Percentiles rank a stretch among this genome's conserved stretches.
Conservation (phyloP, 2,888 invertebrate genomes). For the Parascotia fuliginaria region DNA sequence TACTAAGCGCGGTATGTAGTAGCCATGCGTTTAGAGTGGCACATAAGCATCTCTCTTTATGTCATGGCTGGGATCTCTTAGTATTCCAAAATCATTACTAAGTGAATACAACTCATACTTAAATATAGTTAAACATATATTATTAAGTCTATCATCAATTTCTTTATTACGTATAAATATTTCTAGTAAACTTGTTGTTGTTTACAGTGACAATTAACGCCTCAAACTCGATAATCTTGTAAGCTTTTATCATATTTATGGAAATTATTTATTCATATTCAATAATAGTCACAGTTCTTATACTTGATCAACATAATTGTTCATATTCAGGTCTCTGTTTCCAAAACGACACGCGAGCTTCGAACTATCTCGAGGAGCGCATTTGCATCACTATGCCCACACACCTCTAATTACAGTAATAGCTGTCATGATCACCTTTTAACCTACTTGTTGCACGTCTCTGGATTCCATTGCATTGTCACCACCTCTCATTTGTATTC, state of each 20-base stretch:
- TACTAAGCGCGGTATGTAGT: neutral
- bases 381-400: constrained; percentile 71
- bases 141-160: too few species aligned
- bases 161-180: too few species aligned
- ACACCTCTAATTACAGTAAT: constrained; percentile 77
- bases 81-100: too few species aligned
- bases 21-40: too few species aligned
- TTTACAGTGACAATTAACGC: too few species aligned
- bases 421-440: constrained; percentile 79
- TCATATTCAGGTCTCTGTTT: constrained; percentile 9
- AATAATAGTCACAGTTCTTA: neutral
- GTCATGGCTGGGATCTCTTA: too few species aligned
- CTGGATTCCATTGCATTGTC: constrained; percentile 79
- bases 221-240: too few species aligned
- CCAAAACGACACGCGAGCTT: constrained; percentile 19
- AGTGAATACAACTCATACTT: too few species aligned
- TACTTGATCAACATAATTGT: neutral
- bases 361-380: constrained; percentile 34
- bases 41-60: too few species aligned
- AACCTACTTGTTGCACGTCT: constrained; percentile 75
- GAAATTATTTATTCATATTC: neutral
- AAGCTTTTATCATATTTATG: too few species aligned
- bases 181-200: too few species aligned
- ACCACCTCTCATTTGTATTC: constrained; percentile 66
- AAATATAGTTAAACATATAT: too few species aligned